Evolutionary conservation across 2,113 vertebrate species (phyloP).

Genomic region (Lanius ludovicianus): DNA sequence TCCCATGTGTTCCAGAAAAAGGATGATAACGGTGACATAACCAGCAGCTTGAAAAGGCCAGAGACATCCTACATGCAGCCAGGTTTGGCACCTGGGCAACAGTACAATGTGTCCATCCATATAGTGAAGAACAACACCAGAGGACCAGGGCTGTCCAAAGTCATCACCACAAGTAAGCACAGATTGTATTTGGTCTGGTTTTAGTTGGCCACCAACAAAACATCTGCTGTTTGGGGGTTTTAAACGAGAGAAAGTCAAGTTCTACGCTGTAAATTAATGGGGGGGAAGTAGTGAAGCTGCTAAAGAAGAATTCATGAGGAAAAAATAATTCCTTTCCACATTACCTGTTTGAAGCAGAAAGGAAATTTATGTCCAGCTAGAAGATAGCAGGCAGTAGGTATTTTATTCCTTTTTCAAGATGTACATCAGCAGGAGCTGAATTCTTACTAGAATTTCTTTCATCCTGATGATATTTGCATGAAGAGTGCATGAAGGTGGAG

Average conservation of each 20-base stretch:
- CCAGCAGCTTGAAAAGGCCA: constrained; percentile 85
- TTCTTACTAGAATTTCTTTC: not conserved
- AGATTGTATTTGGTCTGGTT: not conserved
- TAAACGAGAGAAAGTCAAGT: not conserved
- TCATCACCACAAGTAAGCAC: constrained; percentile 90
- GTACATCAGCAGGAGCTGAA: not conserved
- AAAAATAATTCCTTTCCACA: not conserved
- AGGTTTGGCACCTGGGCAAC: constrained; percentile 91
- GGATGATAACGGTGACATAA: constrained; percentile 90
- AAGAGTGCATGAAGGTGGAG: not conserved
- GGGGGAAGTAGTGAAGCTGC: not conserved
- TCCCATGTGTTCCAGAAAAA: constrained; percentile 85
- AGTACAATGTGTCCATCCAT: constrained; percentile 94
- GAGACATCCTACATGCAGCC: constrained; percentile 91
- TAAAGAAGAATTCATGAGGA: not conserved
- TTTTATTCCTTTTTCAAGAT: not conserved
- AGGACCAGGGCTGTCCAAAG: constrained; percentile 85
- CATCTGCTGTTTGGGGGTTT: not conserved
- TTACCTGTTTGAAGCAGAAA: not conserved
- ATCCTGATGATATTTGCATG: not conserved
- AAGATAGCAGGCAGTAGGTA: not conserved
- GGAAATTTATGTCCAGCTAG: not conserved
- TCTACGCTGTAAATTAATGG: not conserved
- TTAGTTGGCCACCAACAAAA: not conserved
- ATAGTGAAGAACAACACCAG: constrained; percentile 93